Base-by-base conservation (phyloP, 2,888 invertebrate species). In the Himalopsyche anomala region DNA sequence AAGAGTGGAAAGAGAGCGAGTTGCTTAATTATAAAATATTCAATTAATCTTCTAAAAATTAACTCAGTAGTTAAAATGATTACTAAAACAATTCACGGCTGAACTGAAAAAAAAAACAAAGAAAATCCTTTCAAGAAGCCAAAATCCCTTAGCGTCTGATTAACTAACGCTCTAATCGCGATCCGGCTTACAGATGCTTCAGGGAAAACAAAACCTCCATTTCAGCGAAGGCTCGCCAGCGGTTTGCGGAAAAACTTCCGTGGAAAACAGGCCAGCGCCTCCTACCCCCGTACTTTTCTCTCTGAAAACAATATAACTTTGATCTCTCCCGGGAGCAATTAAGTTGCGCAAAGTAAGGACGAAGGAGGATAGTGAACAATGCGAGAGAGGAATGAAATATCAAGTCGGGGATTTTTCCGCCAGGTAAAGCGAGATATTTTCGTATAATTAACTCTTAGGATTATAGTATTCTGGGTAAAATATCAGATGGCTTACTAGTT, bases 301-400 rank as follows among this genome's bases (percentile, higher is more conserved):
- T 84, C 83, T 82, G 54, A 80, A 51, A 86, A 86, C 87, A 88
- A 86, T 86, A 86, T 84, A 86, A 86, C 86, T 88, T 88, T 88
- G 87, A 88, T 88, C 86, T 87, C 87, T 82, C 84, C 84, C 86
- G 87, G 87, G 87, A 86, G 87, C 86, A 88, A 88, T 88, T 88
- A 88, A 88, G 85, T 85, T 83, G 84, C 86, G 85, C 84, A 85
- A 86, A 56, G 86, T 54, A 84, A 55, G 74, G 83, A 84, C 40
- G 82, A 74, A 74, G 80, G 82, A 86, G 86, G 80, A 80, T 74
- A 82, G 85, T 81, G 82, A 85, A 82, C 81, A 82, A 69, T 74
- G 74, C 74, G 85, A 82, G 85, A 79, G 83, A 40, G 74, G 86
- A 87, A 86, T 87, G 87, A 87, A 87, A 87, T 87, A 87, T 85